Base-by-base conservation (phyloP, 2,797 vertebrate genomes). In the Spinibarbus caldwelli region DNA sequence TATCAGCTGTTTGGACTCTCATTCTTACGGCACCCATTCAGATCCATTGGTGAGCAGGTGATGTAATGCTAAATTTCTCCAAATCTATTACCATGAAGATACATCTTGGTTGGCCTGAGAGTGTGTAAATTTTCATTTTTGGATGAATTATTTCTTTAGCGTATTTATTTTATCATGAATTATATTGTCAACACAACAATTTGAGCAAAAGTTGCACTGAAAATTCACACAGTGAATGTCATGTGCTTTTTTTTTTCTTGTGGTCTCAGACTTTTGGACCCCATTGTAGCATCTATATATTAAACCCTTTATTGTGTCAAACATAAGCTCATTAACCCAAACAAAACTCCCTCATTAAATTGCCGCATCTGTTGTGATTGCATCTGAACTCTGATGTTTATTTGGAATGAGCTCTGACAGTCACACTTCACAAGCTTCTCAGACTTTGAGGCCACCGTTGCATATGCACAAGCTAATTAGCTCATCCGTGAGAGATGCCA, bases 381-480 rank as follows among this genome's bases (percentile, higher is more conserved):
- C 14, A 6, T 12, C 43, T 10, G 72, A 38, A 54, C 52, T n/a
- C 49, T 15, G 29, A 19, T 47, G 71, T 31, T 73, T 54, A 5
- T 54, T 36, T 57, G 73, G 31, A 57, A 5, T 23, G 12, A 57
- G 52, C 12, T 77, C 75, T 41, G 36, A 78, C 36, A 59, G 23
- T 59, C 52, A 59, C 75, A 59, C 75, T 77, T 57, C 73, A 77
- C 75, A 77, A 9, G 75, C 12, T 36, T 52, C 73, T 76, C 73
- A 8, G 47, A 54, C 73, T 76, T 54, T 54, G 31, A 54, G 73
- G 71, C 31, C 31, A 12, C 29, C 3, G 2, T 23, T 36, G 49
- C 73, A 38, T 38, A 34, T 34, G 47, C 29, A 52, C 19, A 12
- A 23, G 31, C 73, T n/a, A 59, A 78, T 59, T n/a, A 59, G 75